A percentile compares a stretch with the other conserved stretches of the same genome.
phyloP scores from a whole-genome alignment of 1,140 invertebrate species.

The Ceratoteleas bidentatus region DNA sequence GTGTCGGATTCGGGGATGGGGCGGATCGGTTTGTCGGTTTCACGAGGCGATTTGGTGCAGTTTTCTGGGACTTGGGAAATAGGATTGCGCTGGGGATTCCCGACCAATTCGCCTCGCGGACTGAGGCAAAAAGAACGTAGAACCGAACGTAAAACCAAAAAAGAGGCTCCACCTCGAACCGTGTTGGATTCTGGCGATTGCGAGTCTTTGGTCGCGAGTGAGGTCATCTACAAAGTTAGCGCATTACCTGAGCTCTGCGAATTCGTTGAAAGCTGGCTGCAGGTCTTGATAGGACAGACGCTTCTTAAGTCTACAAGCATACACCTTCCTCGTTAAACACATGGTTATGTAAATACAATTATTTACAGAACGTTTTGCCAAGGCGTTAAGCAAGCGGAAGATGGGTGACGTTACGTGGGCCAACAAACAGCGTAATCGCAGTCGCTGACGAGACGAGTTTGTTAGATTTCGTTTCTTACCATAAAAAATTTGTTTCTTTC shows the following conservation, averaged over 20 bases:
- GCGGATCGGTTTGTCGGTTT: no score
- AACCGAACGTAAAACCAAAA: conserved; percentile 4
- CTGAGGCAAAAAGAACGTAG: background rate
- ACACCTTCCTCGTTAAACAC: conserved; percentile 74
- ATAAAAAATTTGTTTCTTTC: background rate
- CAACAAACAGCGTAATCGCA: conserved; percentile 10
- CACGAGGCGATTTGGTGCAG: no score
- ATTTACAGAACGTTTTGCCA: conserved; percentile 64
- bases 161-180: background rate
- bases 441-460: background rate
- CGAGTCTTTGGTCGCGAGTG: conserved; percentile 25
- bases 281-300: conserved; percentile 87
- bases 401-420: conserved; percentile 47
- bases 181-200: conserved; percentile 24
- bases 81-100: no score
- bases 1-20: no score
- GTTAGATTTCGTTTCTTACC: background rate
- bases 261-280: conserved; percentile 86
- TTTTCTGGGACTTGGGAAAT: no score
- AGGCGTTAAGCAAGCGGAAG: conserved; percentile 57
- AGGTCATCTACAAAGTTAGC: conserved; percentile 62
- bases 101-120: no score
- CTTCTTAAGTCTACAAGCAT: conserved; percentile 86
- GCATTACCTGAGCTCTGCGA: conserved; percentile 86
- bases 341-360: conserved; percentile 62